A percentile compares a stretch with the other conserved stretches of the same genome.
Evolutionary conservation across 2,113 vertebrate species (phyloP).

Genomic region (Porphyrio hochstetteri): DNA sequence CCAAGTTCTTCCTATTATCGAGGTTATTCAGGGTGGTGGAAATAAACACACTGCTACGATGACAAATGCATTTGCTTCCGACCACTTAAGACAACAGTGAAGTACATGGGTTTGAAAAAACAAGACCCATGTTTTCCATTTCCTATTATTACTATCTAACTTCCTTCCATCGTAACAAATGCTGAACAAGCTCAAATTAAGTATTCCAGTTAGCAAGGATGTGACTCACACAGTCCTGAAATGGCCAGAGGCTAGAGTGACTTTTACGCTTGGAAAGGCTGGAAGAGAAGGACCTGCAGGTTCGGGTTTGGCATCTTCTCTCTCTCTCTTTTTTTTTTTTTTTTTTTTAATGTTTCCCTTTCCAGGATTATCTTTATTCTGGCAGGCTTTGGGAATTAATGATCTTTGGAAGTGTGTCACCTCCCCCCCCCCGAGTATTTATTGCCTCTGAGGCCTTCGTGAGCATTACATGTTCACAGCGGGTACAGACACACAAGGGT

Average conservation of each 20-base stretch:
- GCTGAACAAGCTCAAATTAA: constrained; percentile 52
- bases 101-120: background rate
- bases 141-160: background rate
- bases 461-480: background rate
- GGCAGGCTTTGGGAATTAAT: background rate
- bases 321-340: background rate
- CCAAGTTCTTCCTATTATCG: background rate
- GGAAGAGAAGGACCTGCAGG: background rate
- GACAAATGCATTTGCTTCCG: background rate
- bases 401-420: background rate
- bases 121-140: background rate
- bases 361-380: background rate
- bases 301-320: background rate
- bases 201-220: constrained; percentile 68
- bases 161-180: constrained; percentile 20
- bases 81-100: background rate
- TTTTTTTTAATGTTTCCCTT: background rate
- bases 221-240: constrained; percentile 60
- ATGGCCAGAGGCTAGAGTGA: background rate
- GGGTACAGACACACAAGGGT: fast-evolving
- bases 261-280: constrained; percentile 3
- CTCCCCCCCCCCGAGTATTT: background rate
- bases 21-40: background rate
- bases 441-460: background rate
- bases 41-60: background rate